Base-by-base conservation (phyloP, 1,140 invertebrate genomes). In the Lerema accius region DNA sequence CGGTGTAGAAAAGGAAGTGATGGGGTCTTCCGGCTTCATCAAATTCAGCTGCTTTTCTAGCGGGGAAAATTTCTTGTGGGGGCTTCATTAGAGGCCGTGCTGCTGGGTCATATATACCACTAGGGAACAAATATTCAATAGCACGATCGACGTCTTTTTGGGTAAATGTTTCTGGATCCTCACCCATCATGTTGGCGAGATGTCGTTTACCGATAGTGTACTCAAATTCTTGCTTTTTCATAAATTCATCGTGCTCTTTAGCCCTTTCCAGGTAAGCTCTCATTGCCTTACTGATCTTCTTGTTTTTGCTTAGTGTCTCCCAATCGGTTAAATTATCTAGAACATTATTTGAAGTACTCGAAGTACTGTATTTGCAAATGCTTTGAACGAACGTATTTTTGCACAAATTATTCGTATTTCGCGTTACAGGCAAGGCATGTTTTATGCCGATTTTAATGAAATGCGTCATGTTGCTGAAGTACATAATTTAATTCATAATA, bases 181-280 rank as follows among this genome's bases (percentile, higher is more conserved):
- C 94, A 1, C 98, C 98, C 98, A 99, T 99, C 93, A 99, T 99
- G 86, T 99, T 99, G 3, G 98, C 98, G 53, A 99, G 93, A 92
- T 99, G 97, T 16, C 97, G 91, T 86, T 96, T 97, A 7, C 99
- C 98, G 78, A 98, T 95, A 79, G 97, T 94, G 90, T 95, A 99
- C 73, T 98, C 96, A 58, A 93, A 76, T 45, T 93, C 92, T 89
- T 99, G 94, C 67, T 94, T 93, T 74, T 95, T 94, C 92, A 99
- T 96, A 80, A 98, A 97, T 71, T 94, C 93, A 84, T 98, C 95
- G 83, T 98, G 94, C 73, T 95, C 93, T 84, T 92, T 92, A 15
- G 96, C 95, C 80, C 96, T 89, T 84, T 97, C 94, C 49, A 98
- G 91, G 84, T 98, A 99, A 0, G 95, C 93, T 86, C 93, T 93